Percentiles rank a stretch among this genome's conserved stretches.
Conservation (phyloP, 2,888 invertebrate genomes). For the Panzeria rudis region DNA sequence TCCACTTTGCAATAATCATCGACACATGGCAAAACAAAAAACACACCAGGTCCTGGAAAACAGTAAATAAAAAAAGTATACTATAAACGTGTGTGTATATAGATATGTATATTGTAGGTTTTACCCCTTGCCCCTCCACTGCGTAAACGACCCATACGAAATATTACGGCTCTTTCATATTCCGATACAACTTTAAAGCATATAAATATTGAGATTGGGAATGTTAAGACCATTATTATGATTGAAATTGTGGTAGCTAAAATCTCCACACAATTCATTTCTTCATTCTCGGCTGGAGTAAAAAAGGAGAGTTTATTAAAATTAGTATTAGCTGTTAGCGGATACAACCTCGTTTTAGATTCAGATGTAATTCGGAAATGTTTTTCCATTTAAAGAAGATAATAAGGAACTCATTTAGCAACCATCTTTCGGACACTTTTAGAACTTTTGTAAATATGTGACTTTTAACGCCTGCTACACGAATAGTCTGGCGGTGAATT, state of each 20-base stretch:
- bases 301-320: conserved; percentile 39
- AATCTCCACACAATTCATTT: conserved; percentile 89
- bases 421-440: too few relatives aligned
- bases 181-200: conserved; percentile 95
- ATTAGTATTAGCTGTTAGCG: too few relatives aligned
- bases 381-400: too few relatives aligned
- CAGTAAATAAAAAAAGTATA: neutral
- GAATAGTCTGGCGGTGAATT: too few relatives aligned
- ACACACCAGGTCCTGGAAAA: conserved; percentile 89
- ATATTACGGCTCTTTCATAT: conserved; percentile 94
- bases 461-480: too few relatives aligned
- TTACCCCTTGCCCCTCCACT: conserved; percentile 76
- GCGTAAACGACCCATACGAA: conserved; percentile 91
- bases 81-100: neutral
- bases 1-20: conserved; percentile 97
- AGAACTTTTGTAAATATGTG: too few relatives aligned
- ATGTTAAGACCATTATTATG: conserved; percentile 89
- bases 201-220: conserved; percentile 93
- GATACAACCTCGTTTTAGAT: too few relatives aligned
- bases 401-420: too few relatives aligned
- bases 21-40: conserved; percentile 97
- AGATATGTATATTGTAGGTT: neutral
- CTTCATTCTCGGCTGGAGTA: conserved; percentile 85
- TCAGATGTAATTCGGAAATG: too few relatives aligned
- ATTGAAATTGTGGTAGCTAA: conserved; percentile 89